Percentiles rank a stretch among this genome's conserved stretches.
These are phyloP conservation scores for Pristionchus entomophagus DNA, from an alignment of 2,888 invertebrate species.

Conservation along the genomic window DNA sequence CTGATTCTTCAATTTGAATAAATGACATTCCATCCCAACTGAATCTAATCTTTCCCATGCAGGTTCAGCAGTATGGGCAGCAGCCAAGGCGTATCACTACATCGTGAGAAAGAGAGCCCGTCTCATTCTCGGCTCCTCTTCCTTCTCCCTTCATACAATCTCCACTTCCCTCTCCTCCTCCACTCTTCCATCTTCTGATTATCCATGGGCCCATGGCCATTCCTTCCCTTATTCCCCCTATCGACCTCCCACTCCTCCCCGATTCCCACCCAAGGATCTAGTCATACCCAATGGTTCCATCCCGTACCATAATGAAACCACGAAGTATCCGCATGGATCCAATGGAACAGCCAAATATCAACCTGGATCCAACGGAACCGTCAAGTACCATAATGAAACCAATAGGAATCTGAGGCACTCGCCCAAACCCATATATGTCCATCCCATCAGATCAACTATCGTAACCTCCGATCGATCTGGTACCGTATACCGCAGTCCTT, in stretches of 20 bases:
- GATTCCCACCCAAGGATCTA: not conserved
- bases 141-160: slow-evolving; percentile 2
- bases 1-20: no score
- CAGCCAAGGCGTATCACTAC: slow-evolving; percentile 66
- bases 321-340: not conserved
- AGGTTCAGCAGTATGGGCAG: slow-evolving; percentile 64
- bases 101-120: slow-evolving; percentile 55
- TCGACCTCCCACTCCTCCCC: slow-evolving; percentile 31
- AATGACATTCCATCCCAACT: no score
- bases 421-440: not conserved
- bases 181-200: slow-evolving; percentile 33
- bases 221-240: slow-evolving; percentile 2
- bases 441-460: not conserved
- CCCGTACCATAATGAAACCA: not conserved
- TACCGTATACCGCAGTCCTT: not conserved
- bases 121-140: not conserved
- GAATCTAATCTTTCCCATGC: no score
- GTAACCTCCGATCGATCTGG: not conserved
- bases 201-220: slow-evolving; percentile 40
- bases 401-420: not conserved
- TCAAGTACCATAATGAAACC: no score
- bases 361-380: not conserved
- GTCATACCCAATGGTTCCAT: not conserved
- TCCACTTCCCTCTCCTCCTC: slow-evolving; percentile 24
- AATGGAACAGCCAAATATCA: not conserved